These are phyloP conservation scores for Sander vitreus DNA, from an alignment of 2,113 vertebrate genomes.

Conservation along the genomic window DNA sequence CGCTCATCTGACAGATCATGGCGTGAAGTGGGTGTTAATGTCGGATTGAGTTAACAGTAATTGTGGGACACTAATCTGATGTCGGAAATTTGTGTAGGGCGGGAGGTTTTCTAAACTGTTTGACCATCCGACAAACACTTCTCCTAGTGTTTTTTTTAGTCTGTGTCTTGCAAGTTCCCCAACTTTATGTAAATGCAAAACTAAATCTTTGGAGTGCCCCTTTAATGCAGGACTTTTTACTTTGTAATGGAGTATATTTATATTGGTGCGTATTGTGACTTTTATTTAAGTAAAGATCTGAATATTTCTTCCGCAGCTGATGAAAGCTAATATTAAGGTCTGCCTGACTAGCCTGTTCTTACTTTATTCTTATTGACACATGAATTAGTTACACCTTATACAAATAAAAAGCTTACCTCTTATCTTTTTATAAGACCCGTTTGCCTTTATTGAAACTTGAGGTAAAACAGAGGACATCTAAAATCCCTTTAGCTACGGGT, in stretches of 20 bases:
- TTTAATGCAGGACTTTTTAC: neutral
- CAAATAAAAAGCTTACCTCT: conserved; percentile 20
- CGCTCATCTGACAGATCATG: too few relatives aligned
- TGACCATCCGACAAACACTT: neutral
- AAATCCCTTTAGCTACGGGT: conserved; percentile 42
- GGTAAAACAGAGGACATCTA: conserved; percentile 51
- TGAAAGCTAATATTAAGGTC: conserved; percentile 1
- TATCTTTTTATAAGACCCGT: conserved; percentile 24
- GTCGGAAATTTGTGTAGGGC: neutral
- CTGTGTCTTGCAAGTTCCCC: neutral
- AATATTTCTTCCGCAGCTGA: neutral
- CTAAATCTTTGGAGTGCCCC: neutral
- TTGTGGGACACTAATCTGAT: too few relatives aligned
- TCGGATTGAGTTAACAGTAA: neutral
- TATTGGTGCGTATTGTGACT: neutral
- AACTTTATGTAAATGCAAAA: neutral
- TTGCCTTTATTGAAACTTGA: conserved; percentile 8
- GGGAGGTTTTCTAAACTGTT: neutral
- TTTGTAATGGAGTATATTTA: neutral
- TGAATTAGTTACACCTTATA: conserved; percentile 13
- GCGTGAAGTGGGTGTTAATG: neutral
- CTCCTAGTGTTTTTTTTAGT: too few relatives aligned
- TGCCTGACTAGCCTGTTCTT: neutral
- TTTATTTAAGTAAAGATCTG: neutral
- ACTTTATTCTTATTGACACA: neutral